phyloP scores from a whole-genome alignment of 2,888 invertebrate genomes.

The Macrophya annulata region DNA sequence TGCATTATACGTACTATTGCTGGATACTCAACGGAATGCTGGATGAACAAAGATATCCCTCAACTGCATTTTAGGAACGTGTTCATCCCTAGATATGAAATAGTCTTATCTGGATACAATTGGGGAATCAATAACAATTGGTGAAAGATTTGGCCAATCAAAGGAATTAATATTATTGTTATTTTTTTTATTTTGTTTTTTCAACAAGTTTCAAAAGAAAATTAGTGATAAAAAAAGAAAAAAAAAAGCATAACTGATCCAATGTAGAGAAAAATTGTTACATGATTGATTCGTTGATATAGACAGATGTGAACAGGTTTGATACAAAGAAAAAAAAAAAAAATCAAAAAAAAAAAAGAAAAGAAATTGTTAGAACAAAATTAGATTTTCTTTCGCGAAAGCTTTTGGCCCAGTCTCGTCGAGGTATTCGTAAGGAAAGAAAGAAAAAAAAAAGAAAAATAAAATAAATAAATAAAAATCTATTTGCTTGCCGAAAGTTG shows the following conservation, averaged over 20 bases:
- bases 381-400: slow-evolving; percentile 32
- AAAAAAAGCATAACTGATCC: background rate
- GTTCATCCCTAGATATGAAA: background rate
- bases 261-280: background rate
- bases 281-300: slow-evolving; percentile 10
- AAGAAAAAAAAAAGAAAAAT: background rate
- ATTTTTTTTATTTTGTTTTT: background rate
- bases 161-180: too few species aligned
- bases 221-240: background rate
- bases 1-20: slow-evolving; percentile 11
- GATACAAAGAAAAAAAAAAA: background rate
- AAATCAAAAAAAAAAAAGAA: background rate
- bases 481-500: slow-evolving; percentile 44
- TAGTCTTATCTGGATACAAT: slow-evolving; percentile 6
- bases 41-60: background rate
- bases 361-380: slow-evolving; percentile 16
- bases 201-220: background rate
- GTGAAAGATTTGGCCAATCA: background rate
- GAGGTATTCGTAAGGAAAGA: background rate
- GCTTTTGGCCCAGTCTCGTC: slow-evolving; percentile 1
- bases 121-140: background rate
- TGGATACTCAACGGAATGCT: background rate
- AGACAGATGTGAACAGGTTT: background rate
- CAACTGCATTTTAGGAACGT: background rate
- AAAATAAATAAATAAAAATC: slow-evolving; percentile 4